Percentiles rank a stretch among this genome's conserved stretches.
These are phyloP conservation scores for Magallana ariakensis DNA, from an alignment of 1,140 invertebrate genomes.

Conservation along the genomic window DNA sequence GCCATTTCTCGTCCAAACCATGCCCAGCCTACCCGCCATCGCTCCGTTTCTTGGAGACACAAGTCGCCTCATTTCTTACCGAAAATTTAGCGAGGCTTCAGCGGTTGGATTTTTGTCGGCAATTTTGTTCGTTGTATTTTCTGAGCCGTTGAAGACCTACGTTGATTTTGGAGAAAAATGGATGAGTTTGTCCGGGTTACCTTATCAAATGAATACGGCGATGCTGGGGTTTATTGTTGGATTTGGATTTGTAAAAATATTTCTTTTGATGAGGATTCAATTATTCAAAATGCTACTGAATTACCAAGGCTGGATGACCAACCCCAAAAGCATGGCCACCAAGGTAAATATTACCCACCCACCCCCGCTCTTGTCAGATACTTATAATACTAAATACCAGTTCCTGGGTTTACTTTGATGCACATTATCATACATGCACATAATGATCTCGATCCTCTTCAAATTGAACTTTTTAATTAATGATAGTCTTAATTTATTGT, in stretches of 20 bases:
- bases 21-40: constrained; percentile 56
- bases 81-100: constrained; percentile 68
- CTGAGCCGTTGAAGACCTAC: constrained; percentile 62
- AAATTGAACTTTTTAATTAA: too few relatives aligned
- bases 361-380: background rate
- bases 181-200: constrained; percentile 65
- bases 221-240: constrained; percentile 67
- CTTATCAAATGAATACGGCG: constrained; percentile 68
- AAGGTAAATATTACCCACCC: constrained; percentile 52
- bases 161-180: constrained; percentile 70
- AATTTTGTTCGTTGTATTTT: constrained; percentile 66
- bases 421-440: too few relatives aligned
- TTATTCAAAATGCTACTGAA: constrained; percentile 64
- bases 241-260: constrained; percentile 62
- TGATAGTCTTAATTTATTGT: too few relatives aligned
- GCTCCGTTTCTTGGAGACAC: constrained; percentile 57
- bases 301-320: constrained; percentile 66
- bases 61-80: constrained; percentile 51
- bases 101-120: constrained; percentile 66
- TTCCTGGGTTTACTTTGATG: too few relatives aligned
- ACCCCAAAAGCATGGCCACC: constrained; percentile 64
- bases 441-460: too few relatives aligned
- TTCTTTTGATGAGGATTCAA: constrained; percentile 61
- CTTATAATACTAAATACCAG: background rate
- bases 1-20: constrained; percentile 20